Evolutionary conservation across 2,888 invertebrate genomes (phyloP).

Genomic region (Apamea anceps): DNA sequence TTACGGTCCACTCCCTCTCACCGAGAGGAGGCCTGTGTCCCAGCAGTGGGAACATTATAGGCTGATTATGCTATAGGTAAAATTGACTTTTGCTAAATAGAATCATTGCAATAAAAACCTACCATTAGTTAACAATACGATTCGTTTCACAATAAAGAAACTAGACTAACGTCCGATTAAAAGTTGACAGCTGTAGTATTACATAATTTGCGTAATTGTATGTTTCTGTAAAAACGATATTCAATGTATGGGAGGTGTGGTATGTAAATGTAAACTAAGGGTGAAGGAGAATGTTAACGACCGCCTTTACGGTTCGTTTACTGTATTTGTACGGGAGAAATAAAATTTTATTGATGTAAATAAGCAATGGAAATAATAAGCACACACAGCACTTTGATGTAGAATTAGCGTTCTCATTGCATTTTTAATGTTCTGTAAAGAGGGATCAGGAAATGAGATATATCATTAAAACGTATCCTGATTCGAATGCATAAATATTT

Average conservation of each 20-base stretch:
- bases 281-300: conserved; percentile 68
- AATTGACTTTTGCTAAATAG: background rate
- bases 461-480: conserved; percentile 49
- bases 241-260: conserved; percentile 71
- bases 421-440: conserved; percentile 63
- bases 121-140: conserved; percentile 3
- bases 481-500: conserved; percentile 37
- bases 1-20: too few relatives aligned
- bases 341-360: conserved; percentile 74
- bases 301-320: conserved; percentile 66
- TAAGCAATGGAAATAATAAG: conserved; percentile 72
- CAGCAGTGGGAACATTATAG: too few relatives aligned
- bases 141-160: background rate
- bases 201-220: conserved; percentile 84
- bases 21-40: too few relatives aligned
- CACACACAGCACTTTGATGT: conserved; percentile 66
- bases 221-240: conserved; percentile 75
- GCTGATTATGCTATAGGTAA: background rate
- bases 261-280: conserved; percentile 81
- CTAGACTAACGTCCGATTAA: conserved; percentile 53
- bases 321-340: conserved; percentile 64
- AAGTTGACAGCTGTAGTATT: conserved; percentile 77
- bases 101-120: background rate
- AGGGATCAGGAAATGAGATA: conserved; percentile 53
- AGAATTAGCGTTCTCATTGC: conserved; percentile 59